Percentiles rank a stretch among this genome's conserved stretches.
phyloP scores from a whole-genome alignment of 2,113 vertebrate genomes.

The Corydoras maculifer region DNA sequence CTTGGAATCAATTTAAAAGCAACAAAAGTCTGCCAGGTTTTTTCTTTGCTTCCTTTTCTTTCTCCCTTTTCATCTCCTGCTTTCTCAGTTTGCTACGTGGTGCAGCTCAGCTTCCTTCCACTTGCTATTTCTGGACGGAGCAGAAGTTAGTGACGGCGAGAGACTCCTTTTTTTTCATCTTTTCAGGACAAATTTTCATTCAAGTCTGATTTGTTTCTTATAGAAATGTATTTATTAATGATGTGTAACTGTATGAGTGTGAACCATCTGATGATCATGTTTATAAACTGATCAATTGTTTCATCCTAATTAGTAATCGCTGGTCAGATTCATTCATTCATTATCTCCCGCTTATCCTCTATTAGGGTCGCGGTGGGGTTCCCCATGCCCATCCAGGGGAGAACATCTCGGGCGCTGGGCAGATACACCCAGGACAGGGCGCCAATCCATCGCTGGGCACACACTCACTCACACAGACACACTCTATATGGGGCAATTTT shows the following conservation, averaged over 20 bases:
- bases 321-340: too few species aligned
- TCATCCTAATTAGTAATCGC: too few species aligned
- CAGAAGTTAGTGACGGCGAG: slow-evolving; percentile 14
- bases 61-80: slow-evolving; percentile 15
- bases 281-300: too few species aligned
- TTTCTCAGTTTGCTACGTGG: slow-evolving; percentile 33
- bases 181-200: neutral
- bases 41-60: slow-evolving; percentile 26
- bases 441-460: too few species aligned
- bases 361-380: too few species aligned
- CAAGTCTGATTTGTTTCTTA: neutral
- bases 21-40: slow-evolving; percentile 37
- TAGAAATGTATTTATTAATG: neutral
- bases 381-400: too few species aligned
- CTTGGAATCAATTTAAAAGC: slow-evolving; percentile 50
- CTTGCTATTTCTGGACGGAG: slow-evolving; percentile 42
- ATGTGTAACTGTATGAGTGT: neutral
- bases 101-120: slow-evolving; percentile 40
- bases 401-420: too few species aligned
- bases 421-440: too few species aligned
- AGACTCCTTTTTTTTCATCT: too few species aligned
- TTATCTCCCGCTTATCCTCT: too few species aligned
- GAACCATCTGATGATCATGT: neutral
- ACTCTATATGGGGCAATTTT: too few species aligned
- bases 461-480: too few species aligned